Percentiles rank a stretch among this genome's conserved stretches.
Conservation (phyloP, 2,113 vertebrate species). For the Cygnus atratus region DNA sequence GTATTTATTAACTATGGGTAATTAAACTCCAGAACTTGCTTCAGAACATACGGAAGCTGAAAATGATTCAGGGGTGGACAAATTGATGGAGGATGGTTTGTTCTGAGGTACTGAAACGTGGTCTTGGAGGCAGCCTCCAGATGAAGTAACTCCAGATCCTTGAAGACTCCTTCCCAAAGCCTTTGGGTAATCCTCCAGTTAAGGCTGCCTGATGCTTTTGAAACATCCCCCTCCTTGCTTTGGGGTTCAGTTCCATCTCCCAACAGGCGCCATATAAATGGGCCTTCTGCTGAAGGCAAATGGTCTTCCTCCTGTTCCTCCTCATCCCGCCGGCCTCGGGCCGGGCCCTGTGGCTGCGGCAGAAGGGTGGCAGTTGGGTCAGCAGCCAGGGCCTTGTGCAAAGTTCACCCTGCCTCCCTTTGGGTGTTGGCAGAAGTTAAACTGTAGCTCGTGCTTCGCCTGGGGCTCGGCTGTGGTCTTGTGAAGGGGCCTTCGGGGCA, state of each 20-base stretch:
- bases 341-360: neutral
- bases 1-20: neutral
- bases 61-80: neutral
- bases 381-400: neutral
- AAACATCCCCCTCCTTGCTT: neutral
- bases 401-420: neutral
- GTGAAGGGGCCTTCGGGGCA: too few relatives aligned
- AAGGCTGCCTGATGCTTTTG: neutral
- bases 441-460: fast-evolving
- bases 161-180: neutral
- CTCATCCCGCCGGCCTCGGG: neutral
- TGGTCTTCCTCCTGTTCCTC: too few relatives aligned
- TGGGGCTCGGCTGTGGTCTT: neutral
- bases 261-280: too few relatives aligned
- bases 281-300: too few relatives aligned
- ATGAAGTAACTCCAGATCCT: neutral
- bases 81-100: neutral
- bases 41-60: neutral
- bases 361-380: neutral
- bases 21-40: neutral
- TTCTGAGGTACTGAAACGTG: neutral
- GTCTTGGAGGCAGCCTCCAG: too few relatives aligned
- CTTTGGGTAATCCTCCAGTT: neutral
- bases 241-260: too few relatives aligned
- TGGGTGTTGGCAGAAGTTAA: neutral